Conservation (phyloP, 1,140 invertebrate species). For the Goniozus legneri region DNA sequence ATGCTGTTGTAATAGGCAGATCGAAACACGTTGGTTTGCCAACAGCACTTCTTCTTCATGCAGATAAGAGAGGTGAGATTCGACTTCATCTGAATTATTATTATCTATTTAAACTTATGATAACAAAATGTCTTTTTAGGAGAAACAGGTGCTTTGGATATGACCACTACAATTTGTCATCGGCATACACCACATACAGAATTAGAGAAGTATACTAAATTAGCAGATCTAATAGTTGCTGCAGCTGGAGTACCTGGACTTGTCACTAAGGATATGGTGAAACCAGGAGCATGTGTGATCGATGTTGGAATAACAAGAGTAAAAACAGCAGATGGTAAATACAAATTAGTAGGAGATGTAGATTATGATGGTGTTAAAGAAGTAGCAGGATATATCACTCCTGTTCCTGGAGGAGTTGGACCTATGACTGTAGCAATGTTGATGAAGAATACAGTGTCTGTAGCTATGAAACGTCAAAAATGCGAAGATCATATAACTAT, state of each 20-base stretch:
- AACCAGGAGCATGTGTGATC: conserved; percentile 82
- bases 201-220: conserved; percentile 63
- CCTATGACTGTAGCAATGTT: conserved; percentile 89
- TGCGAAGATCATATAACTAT: no score
- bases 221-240: conserved; percentile 80
- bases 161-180: conserved; percentile 86
- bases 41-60: conserved; percentile 75
- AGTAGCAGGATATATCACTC: conserved; percentile 76
- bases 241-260: conserved; percentile 78
- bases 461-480: no score
- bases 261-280: conserved; percentile 82
- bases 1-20: conserved; percentile 82
- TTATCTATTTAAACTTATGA: no score
- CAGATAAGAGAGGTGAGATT: conserved; percentile 64
- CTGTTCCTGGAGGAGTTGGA: conserved; percentile 85
- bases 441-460: conserved; percentile 78
- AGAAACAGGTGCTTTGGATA: conserved; percentile 67
- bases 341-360: conserved; percentile 81
- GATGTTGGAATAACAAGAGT: conserved; percentile 84
- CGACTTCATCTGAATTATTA: no score
- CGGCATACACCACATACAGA: conserved; percentile 77
- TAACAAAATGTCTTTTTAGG: conserved; percentile 33
- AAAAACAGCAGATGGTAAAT: conserved; percentile 62
- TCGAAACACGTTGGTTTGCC: conserved; percentile 90
- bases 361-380: conserved; percentile 76